phyloP scores from a whole-genome alignment of 2,113 vertebrate genomes.

The Jacana jacana region DNA sequence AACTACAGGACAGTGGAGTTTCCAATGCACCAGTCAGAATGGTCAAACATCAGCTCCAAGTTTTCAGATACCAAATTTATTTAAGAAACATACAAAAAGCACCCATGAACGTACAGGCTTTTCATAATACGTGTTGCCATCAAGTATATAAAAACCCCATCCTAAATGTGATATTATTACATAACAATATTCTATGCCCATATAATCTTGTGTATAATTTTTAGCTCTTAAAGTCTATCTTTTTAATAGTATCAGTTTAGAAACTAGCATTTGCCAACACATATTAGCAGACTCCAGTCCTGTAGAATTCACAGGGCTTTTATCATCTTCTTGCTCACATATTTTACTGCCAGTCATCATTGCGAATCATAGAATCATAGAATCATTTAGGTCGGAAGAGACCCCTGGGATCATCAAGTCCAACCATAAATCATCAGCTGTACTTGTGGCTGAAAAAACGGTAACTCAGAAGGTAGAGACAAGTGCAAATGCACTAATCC shows the following conservation, averaged over 20 bases:
- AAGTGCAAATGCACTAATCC: neutral
- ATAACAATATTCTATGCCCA: neutral
- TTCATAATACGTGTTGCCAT: neutral
- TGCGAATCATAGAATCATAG: conserved; percentile 5
- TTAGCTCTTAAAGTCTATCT: too few species aligned
- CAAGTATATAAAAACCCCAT: neutral
- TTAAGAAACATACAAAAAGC: neutral
- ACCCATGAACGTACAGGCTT: neutral
- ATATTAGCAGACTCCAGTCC: neutral
- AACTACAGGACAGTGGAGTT: neutral
- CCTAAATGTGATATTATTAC: conserved; percentile 20
- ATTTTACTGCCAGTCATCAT: neutral
- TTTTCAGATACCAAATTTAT: neutral
- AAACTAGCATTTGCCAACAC: neutral
- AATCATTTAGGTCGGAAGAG: too few species aligned
- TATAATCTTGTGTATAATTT: too few species aligned
- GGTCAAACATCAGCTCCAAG: neutral
- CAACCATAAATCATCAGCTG: conserved; percentile 13
- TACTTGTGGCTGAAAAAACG: neutral
- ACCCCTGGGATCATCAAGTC: too few species aligned
- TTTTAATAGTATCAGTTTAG: too few species aligned
- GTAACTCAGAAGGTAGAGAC: conserved; percentile 11
- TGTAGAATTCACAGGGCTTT: neutral
- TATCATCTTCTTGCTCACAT: conserved; percentile 1
- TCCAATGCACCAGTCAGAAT: neutral